phyloP scores from a whole-genome alignment of 2,797 vertebrate genomes.

The Lophotriccus pileatus region DNA sequence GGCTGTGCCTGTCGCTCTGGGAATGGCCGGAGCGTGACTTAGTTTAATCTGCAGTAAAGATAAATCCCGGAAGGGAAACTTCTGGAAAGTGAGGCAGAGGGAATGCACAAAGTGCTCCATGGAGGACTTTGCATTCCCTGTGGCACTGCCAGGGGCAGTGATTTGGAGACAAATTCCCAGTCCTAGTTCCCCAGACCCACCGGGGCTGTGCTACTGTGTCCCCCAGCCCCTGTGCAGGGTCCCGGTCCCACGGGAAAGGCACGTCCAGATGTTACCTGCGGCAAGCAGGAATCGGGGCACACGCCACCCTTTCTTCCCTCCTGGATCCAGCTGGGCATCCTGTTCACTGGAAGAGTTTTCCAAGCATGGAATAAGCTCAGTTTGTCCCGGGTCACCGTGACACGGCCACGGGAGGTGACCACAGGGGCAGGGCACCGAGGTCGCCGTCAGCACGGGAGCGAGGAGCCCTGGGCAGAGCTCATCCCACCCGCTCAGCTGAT shows the following conservation, averaged over 20 bases:
- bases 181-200: too few relatives aligned
- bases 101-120: background rate
- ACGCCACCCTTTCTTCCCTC: background rate
- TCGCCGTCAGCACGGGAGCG: background rate
- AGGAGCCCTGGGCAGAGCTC: conserved; percentile 19
- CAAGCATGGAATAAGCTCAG: background rate
- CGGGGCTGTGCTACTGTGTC: fast-evolving
- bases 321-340: background rate
- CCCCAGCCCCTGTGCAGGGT: fast-evolving
- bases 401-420: background rate
- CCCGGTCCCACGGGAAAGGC: fast-evolving
- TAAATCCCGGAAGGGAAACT: background rate
- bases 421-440: background rate
- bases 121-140: background rate
- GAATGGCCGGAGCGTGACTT: background rate
- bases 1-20: fast-evolving
- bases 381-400: background rate
- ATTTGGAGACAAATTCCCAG: background rate
- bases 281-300: background rate
- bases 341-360: background rate
- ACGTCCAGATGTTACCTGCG: background rate
- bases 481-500: background rate
- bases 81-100: background rate
- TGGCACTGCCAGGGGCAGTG: background rate
- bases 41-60: fast-evolving